A percentile compares a stretch with the other conserved stretches of the same genome.
Evolutionary conservation across 2,888 invertebrate species (phyloP).

Genomic region (Mellilla xanthometata): DNA sequence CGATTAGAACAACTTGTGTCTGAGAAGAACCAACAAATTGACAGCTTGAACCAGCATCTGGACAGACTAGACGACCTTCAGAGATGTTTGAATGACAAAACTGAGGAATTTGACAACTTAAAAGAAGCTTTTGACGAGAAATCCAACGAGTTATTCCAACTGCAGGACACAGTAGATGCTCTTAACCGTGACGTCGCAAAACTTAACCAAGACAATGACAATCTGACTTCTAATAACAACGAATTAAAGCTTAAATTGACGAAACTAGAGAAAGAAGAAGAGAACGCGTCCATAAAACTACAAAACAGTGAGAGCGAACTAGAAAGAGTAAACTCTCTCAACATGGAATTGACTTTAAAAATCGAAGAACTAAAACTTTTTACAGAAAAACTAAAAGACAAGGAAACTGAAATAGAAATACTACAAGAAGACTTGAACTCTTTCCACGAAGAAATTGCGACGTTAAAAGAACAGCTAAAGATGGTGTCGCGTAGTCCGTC

Average conservation of each 20-base stretch:
- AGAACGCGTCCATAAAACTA: constrained; percentile 64
- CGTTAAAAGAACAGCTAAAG: constrained; percentile 70
- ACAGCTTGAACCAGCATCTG: constrained; percentile 74
- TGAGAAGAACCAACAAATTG: constrained; percentile 81
- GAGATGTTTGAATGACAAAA: constrained; percentile 74
- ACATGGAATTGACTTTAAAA: constrained; percentile 62
- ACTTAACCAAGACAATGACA: constrained; percentile 66
- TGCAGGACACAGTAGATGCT: constrained; percentile 62
- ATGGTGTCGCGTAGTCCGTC: constrained; percentile 81
- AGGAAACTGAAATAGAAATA: constrained; percentile 80
- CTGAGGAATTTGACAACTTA: constrained; percentile 70
- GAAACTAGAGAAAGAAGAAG: constrained; percentile 74
- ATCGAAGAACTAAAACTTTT: constrained; percentile 67
- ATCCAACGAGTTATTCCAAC: constrained; percentile 64
- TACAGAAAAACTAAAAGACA: constrained; percentile 72
- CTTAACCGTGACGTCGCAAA: constrained; percentile 62
- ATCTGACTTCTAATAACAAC: constrained; percentile 57
- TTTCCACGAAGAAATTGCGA: constrained; percentile 76
- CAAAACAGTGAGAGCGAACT: constrained; percentile 67
- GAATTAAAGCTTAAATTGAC: constrained; percentile 64
- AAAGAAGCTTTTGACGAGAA: constrained; percentile 74
- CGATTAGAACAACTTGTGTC: constrained; percentile 78
- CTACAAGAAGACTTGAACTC: constrained; percentile 74
- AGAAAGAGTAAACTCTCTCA: constrained; percentile 60
- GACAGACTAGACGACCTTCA: constrained; percentile 75